Conservation (phyloP, 2,888 invertebrate species). For the Disparrhopalites patrizii region DNA sequence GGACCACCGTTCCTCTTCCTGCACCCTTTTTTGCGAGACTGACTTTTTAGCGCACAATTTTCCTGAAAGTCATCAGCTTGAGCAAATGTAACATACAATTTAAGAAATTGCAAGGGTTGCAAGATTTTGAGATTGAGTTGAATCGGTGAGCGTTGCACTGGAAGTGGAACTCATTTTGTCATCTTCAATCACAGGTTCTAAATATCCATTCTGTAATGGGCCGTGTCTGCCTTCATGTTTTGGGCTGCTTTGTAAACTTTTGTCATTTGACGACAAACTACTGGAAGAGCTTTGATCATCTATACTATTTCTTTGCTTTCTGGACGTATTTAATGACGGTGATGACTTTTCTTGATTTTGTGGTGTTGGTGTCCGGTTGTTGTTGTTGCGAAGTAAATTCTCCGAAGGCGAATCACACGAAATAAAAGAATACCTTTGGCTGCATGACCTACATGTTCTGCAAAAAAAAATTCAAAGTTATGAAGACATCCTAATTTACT, state of each 20-base stretch:
- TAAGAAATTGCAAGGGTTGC: no score
- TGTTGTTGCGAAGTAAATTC: conserved; percentile 13
- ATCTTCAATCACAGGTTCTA: neutral
- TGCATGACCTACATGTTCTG: conserved; percentile 25
- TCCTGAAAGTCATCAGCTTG: no score
- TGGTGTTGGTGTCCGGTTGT: neutral
- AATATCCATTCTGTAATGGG: neutral
- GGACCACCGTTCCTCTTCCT: no score
- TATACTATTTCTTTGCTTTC: neutral
- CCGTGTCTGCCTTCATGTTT: neutral
- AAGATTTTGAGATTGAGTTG: neutral
- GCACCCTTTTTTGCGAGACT: no score
- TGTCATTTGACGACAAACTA: conserved; percentile 22
- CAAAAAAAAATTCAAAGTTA: neutral
- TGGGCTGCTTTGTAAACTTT: conserved; percentile 16
- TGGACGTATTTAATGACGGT: neutral
- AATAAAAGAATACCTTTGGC: conserved; percentile 26
- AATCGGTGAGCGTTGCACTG: neutral
- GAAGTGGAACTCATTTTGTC: neutral
- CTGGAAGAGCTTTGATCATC: conserved; percentile 19
- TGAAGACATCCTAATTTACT: neutral
- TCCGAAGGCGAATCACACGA: conserved; percentile 19
- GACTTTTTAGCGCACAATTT: no score
- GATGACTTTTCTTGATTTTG: neutral
- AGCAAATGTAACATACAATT: no score